phyloP scores from a whole-genome alignment of 2,888 invertebrate species.

The Diaphora mendica region DNA sequence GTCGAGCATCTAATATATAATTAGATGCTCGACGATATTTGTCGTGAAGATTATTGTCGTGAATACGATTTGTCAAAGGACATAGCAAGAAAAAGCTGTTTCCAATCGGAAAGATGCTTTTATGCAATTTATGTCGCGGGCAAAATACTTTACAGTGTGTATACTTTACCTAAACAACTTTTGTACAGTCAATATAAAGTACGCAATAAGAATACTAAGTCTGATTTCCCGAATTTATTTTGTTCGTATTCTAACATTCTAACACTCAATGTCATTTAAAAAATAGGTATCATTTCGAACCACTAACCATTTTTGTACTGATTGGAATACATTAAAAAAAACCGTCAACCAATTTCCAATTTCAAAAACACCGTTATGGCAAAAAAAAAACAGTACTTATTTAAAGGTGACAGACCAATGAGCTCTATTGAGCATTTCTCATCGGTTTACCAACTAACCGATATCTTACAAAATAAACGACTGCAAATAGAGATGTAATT shows the following conservation, averaged over 20 bases:
- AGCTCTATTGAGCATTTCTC: slow-evolving; percentile 50
- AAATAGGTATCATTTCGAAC: slow-evolving; percentile 15
- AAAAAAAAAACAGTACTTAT: slow-evolving; percentile 26
- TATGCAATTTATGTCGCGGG: too few species aligned
- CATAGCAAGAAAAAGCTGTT: too few species aligned
- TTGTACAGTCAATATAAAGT: neutral
- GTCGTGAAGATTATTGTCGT: too few species aligned
- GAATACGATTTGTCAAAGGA: neutral
- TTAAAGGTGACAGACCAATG: slow-evolving; percentile 39
- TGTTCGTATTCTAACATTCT: neutral
- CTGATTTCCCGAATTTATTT: neutral
- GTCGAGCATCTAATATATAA: too few species aligned
- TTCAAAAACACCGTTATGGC: slow-evolving; percentile 39
- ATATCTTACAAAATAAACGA: slow-evolving; percentile 54
- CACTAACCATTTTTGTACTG: neutral
- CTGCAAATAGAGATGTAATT: slow-evolving; percentile 52
- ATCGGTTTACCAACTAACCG: slow-evolving; percentile 54
- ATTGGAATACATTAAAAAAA: slow-evolving; percentile 19
- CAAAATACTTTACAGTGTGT: too few species aligned
- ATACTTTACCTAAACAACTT: too few species aligned
- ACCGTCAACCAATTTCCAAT: slow-evolving; percentile 30
- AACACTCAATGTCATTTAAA: neutral
- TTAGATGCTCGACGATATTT: too few species aligned
- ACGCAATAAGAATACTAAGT: neutral
- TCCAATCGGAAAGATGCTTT: too few species aligned